Evolutionary conservation across 2,113 vertebrate species (phyloP).

Genomic region (Pavo muticus): DNA sequence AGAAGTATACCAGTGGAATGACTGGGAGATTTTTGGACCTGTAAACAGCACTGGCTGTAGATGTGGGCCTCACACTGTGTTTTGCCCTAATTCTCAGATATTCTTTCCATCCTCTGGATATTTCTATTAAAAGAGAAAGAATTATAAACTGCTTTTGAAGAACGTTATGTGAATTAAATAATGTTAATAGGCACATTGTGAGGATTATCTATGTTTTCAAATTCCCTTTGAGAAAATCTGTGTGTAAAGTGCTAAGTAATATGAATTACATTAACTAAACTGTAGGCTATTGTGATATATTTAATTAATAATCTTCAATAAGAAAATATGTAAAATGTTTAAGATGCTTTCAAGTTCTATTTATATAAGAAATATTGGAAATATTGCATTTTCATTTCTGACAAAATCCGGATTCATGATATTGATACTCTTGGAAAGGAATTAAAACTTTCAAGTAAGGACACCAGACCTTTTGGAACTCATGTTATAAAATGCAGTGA

Average conservation of each 20-base stretch:
- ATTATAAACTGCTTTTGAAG: not conserved
- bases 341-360: not conserved
- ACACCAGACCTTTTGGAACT: not conserved
- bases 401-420: not conserved
- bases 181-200: not conserved
- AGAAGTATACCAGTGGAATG: not conserved
- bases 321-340: not conserved
- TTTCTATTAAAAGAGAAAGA: not conserved
- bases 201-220: not conserved
- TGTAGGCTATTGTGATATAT: not conserved
- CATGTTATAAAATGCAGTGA: slow-evolving; percentile 2
- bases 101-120: not conserved
- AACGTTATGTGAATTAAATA: not conserved
- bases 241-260: not conserved
- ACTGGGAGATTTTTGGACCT: not conserved
- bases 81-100: not conserved
- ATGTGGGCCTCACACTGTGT: not conserved
- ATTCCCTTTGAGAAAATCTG: not conserved
- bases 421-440: not conserved
- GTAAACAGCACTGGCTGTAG: not conserved
- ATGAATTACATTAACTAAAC: not conserved
- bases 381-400: not conserved
- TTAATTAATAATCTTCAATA: not conserved
- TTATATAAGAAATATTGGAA: not conserved
- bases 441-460: not conserved